Evolutionary conservation across 2,888 invertebrate genomes (phyloP).

Genomic region (Eristalis tenax): DNA sequence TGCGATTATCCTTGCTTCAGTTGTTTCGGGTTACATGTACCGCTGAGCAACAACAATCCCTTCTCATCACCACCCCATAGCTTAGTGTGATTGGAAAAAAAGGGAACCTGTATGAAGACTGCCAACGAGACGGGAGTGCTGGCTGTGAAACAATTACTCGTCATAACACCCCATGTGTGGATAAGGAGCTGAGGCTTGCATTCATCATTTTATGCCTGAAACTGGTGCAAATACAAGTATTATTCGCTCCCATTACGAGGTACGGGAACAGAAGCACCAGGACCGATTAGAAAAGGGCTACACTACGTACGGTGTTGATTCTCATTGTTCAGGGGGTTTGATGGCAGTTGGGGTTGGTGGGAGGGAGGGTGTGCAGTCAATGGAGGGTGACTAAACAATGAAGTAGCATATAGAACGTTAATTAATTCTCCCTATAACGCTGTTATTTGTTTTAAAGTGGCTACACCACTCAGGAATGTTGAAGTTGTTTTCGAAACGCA

Average conservation of each 20-base stretch:
- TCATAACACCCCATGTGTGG: conserved; percentile 13
- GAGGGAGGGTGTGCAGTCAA: not conserved
- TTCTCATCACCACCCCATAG: not conserved
- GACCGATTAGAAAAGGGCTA: conserved; percentile 52
- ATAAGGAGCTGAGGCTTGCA: conserved; percentile 26
- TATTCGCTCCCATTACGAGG: conserved; percentile 34
- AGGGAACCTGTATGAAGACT: not conserved
- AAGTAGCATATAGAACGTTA: conserved; percentile 52
- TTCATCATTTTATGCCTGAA: conserved; percentile 47
- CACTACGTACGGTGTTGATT: not conserved
- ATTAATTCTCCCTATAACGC: conserved; percentile 60
- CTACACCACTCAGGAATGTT: conserved; percentile 54
- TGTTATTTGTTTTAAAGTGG: conserved; percentile 54
- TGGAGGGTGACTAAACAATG: conserved; percentile 41
- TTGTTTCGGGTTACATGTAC: not conserved
- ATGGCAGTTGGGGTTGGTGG: not conserved
- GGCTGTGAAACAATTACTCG: conserved; percentile 19
- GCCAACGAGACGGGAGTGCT: not conserved
- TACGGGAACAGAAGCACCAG: conserved; percentile 18
- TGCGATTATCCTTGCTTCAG: not conserved
- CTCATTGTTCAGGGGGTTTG: not conserved
- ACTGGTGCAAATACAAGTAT: conserved; percentile 23
- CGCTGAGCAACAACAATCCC: not conserved
- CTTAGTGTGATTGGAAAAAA: not conserved
- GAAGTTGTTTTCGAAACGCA: conserved; percentile 59